Evolutionary conservation across 2,888 invertebrate species (phyloP), one percentile per base, ranked within the genome.

Genomic region (Apotomis betuletana): DNA sequence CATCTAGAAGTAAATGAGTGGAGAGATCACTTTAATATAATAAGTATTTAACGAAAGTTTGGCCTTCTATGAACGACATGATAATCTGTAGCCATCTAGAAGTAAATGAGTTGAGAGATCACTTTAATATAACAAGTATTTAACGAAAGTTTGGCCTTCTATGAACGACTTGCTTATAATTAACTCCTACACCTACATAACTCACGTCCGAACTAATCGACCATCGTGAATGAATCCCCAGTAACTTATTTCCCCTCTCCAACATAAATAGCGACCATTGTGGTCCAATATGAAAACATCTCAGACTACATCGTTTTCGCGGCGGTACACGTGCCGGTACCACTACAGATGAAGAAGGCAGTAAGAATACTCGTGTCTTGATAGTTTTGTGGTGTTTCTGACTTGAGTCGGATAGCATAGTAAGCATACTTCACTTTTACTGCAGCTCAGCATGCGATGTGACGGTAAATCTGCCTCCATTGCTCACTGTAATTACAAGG

Each of bases 341-440:
- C n/a, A 27, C 44, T 10, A 4, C 3, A 27, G 27, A 46, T 10
- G 12, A 49, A 61, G 49, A 61, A 61, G 61, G 61, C 49, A 49
- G 49, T 61, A 61, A 27, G 27, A 36, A 5, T 3, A 49, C 49
- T 27, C 9, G 36, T n/a, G 12, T 15, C 10, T 49, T 1, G 3
- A 5, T 27, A n/a, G 12, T 15, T 61, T 10, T 27, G 12, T 27
- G 27, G 51, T 38, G 36, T 51, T n/a, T 38, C 10, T 57, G 27
- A 27, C 36, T 15, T 12, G 13, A 13, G 8, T 15, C 8, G 8
- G 10, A 68, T 69, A 79, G 76, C 78, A 52, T 79, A 80, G 80
- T 77, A 80, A 83, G 75, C 82, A 85, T 81, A 82, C 82, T 86
- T 85, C 85, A 87, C 84, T 85, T 84, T 85, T 86, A 88, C 85